Evolutionary conservation across 2,797 vertebrate genomes (phyloP), one percentile per base, ranked within the genome.

Genomic region (Amniataba percoides): DNA sequence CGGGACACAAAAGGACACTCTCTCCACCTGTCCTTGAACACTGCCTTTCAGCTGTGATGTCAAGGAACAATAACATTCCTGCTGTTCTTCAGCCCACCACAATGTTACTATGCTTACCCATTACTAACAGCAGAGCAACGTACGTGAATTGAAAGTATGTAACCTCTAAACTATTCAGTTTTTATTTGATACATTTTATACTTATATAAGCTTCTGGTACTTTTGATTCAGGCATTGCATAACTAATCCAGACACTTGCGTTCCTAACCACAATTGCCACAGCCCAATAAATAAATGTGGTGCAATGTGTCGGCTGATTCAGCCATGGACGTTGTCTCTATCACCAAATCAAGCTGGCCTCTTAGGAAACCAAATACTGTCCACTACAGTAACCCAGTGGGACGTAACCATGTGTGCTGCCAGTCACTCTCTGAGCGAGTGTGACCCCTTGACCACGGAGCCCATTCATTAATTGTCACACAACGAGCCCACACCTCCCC

Each of bases 391-490:
- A 69, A 69, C 86, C 66, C 71, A 48, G 52, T 51, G 66, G 59
- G 83, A 70, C 9, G 51, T 25, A 51, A 66, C 74, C 91, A 95
- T 84, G 87, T 94, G 93, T 93, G 89, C 92, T 92, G 89, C 84
- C 91, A 93, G 85, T 95, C 92, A 94, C 67, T 74, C 87, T 93
- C 84, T 90, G 87, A 45, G 52, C 65, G 84, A 81, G 43, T 78
- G 80, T 79, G 83, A 90, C 84, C 89, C 39, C 70, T 63, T 83
- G 76, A 77, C 82, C 83, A 85, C 77, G 77, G 67, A 77, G 80
- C 80, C 92, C 74, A 92, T 92, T 90, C 81, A 91, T 90, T 92
- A 91, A 93, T 93, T 88, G 70, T 93, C 87, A 91, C 84, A 89
- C 72, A 91, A 87, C 89, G 83, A 90, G 85, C 91, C 88, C 85